Percentiles rank a stretch among this genome's conserved stretches.
phyloP scores from a whole-genome alignment of 1,140 invertebrate genomes.

The Drosophila asahinai region DNA sequence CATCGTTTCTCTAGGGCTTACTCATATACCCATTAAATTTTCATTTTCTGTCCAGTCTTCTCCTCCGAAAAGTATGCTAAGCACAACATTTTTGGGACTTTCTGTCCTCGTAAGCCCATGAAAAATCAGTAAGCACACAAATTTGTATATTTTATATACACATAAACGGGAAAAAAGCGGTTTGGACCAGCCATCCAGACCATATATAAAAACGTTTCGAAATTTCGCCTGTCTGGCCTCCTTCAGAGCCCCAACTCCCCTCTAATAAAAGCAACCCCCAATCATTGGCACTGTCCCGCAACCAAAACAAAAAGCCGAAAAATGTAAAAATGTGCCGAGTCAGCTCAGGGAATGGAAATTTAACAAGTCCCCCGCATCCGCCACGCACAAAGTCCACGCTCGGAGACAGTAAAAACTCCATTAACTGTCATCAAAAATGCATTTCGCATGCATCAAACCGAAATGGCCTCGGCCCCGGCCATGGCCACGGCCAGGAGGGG shows the following conservation, averaged over 20 bases:
- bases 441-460: conserved; percentile 74
- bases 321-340: conserved; percentile 66
- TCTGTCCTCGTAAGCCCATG: conserved; percentile 1
- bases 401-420: conserved; percentile 79
- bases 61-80: conserved; percentile 2
- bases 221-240: conserved; percentile 46
- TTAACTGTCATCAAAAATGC: conserved; percentile 83
- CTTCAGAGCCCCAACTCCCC: not conserved
- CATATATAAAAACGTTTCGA: conserved; percentile 44
- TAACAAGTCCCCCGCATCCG: conserved; percentile 22
- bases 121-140: conserved; percentile 22
- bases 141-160: conserved; percentile 48
- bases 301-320: conserved; percentile 45
- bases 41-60: not conserved
- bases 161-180: conserved; percentile 35
- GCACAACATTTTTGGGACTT: not conserved
- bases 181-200: conserved; percentile 43
- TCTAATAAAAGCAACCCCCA: conserved; percentile 61
- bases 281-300: conserved; percentile 51
- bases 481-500: conserved; percentile 1
- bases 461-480: too few species aligned
- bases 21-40: not conserved
- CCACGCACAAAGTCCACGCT: conserved; percentile 48
- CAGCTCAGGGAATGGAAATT: conserved; percentile 46
- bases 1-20: not conserved